phyloP scores from a whole-genome alignment of 1,140 invertebrate species.

The Lamellibrachia luymesi region DNA sequence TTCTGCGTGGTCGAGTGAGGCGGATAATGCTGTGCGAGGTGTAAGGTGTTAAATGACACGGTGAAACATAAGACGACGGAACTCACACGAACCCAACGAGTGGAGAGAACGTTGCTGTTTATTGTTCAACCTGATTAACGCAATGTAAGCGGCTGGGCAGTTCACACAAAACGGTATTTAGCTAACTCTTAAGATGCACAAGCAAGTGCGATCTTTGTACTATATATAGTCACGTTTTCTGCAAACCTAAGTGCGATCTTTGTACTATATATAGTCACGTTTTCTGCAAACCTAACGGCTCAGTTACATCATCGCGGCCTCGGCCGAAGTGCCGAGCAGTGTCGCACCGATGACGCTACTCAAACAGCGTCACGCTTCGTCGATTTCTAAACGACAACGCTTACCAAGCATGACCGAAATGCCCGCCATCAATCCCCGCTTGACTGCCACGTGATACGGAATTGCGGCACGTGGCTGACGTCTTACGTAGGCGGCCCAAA shows the following conservation, averaged over 20 bases:
- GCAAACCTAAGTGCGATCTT: background rate
- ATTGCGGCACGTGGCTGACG: background rate
- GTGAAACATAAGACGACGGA: background rate
- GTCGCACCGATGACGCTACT: background rate
- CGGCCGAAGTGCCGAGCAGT: no score
- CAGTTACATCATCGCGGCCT: background rate
- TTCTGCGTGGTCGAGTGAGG: background rate
- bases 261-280: background rate
- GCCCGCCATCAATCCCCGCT: background rate
- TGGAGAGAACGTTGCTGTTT: background rate
- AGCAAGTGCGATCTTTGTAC: background rate
- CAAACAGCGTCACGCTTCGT: background rate
- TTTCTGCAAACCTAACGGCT: background rate
- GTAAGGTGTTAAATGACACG: background rate
- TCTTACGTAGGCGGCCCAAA: background rate
- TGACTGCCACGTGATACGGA: background rate
- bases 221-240: background rate
- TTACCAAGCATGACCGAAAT: background rate
- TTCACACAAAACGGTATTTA: background rate
- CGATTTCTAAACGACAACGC: background rate
- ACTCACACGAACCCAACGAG: background rate
- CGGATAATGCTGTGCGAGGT: background rate
- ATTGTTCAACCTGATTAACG: background rate
- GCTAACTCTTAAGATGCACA: background rate
- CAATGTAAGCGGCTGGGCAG: background rate